phyloP scores from a whole-genome alignment of 2,113 vertebrate genomes.

The chimpanzee (Pan troglodytes) region NHGRI_mPanTro3-v2.1_pri NC_072404.2:92656501-92657000 shows the following conservation, averaged over 20 bases:
- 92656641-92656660: neutral
- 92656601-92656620: neutral
- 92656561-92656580: neutral
- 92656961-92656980: rapidly evolving
- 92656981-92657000: too few species aligned
- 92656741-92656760: neutral
- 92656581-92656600: neutral
- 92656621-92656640: neutral
- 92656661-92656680: neutral
- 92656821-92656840: neutral
- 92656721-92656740: neutral
- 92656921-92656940: neutral
- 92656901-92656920: neutral
- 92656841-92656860: neutral
- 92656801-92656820: neutral
- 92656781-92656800: neutral
- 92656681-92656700: neutral
- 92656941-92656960: neutral
- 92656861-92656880: neutral
- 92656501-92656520: neutral
- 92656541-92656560: neutral
- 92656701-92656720: neutral
- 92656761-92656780: neutral
- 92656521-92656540: neutral
- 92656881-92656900: neutral